Conservation (phyloP, 1,140 invertebrate species). For the Ylistrum balloti region DNA sequence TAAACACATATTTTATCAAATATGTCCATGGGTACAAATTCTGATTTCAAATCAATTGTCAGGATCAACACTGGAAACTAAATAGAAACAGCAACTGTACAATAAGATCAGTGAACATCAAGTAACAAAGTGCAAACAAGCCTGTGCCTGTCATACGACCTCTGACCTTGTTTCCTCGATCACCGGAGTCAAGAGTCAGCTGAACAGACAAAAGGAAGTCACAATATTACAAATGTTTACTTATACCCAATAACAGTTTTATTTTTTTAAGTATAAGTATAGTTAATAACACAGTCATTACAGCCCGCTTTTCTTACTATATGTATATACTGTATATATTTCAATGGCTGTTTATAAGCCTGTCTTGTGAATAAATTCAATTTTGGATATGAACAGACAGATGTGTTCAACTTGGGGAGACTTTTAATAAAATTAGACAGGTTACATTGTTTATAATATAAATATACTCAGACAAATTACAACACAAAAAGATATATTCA, state of each 20-base stretch:
- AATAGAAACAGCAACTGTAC: not conserved
- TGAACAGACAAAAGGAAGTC: not conserved
- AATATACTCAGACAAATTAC: too few relatives aligned
- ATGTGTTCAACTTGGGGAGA: too few relatives aligned
- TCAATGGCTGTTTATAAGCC: too few relatives aligned
- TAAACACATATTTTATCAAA: not conserved
- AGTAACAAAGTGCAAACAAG: not conserved
- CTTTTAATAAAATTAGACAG: too few relatives aligned
- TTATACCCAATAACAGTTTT: not conserved
- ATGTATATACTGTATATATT: too few relatives aligned
- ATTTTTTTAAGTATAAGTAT: too few relatives aligned
- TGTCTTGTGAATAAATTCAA: too few relatives aligned
- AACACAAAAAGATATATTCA: too few relatives aligned
- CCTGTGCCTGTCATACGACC: not conserved
- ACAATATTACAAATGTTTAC: not conserved
- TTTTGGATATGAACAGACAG: too few relatives aligned
- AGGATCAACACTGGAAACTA: not conserved
- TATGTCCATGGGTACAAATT: not conserved
- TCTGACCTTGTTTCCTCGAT: conserved; percentile 21
- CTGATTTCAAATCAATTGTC: not conserved
- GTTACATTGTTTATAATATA: too few relatives aligned
- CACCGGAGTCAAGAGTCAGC: not conserved
- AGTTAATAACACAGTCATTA: too few relatives aligned
- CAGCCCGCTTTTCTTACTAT: too few relatives aligned
- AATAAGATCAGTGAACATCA: not conserved